Base-by-base conservation (phyloP, 2,113 vertebrate genomes). In the Tricholaema leucomelas region DNA sequence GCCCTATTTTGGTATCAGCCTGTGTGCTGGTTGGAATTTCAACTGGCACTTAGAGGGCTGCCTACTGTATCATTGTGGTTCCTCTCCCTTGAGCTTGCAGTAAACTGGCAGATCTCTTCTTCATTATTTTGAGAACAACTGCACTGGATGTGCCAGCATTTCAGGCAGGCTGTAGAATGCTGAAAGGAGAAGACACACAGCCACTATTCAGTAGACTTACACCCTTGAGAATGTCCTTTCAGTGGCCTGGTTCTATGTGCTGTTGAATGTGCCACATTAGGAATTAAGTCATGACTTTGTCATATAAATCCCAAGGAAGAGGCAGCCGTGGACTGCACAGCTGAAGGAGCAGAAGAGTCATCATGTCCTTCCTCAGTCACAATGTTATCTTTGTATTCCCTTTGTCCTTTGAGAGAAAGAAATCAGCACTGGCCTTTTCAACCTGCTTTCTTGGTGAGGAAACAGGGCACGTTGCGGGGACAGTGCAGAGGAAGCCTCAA, bases 201-300 rank as follows among this genome's bases (percentile, higher is more conserved):
- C 67, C 1, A 3, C 81, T 85, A 25, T 70, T 93, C 81, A 72
- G 48, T 30, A 67, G 48, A 18, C 35, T 87, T 73, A 11, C 1
- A 0, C 82, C 85, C 93, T 4, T 52, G 77, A 66, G 61, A 61
- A 20, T 73, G 25, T 83, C 52, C 67, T 63, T n/a, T 92, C 87
- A 93, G 23, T 94, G 87, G 75, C 72, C 67, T 64, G 60, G 52
- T 35, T 74, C 93, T 81, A 21, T 77, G 30, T 78, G 64, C 67
- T 60, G 52, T 42, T 67, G 75, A 79, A 56, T 87, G 69, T 50
- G 77, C 71, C 80, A 17, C 23, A 60, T 54, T 70, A 15, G 52
- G 46, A 92, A 60, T 66, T 80, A 85, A 81, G 83, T 89, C 54
- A 27, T 67, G 75, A n/a, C 46, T 80, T 93, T 95, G 89, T 87